Evolutionary conservation across 2,888 invertebrate genomes (phyloP), one percentile per base, ranked within the genome.

Genomic region (Drosophila sordidula): DNA sequence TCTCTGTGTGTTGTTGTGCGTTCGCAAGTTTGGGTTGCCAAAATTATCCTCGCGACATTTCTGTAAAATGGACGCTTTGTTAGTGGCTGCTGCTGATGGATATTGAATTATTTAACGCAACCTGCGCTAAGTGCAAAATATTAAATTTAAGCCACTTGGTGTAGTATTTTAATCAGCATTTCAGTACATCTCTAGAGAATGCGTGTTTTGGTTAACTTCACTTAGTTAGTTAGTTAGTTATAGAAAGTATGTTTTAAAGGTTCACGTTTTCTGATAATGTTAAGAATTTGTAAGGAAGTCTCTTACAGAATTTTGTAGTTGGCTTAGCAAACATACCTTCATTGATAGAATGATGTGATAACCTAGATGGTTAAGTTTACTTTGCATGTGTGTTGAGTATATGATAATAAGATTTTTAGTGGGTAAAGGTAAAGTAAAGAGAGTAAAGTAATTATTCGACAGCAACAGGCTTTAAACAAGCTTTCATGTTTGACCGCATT

Each of bases 11-110:
- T 59, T 38, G 76, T 51, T 51, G 62, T 52, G 55, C 63, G 47
- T 36, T 58, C 11, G 3, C 54, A 74, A 83, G 36, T 77, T 83
- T 71, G 47, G 55, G 47, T 44, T 63, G 63, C 29, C 58, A 59
- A 71, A 52, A 70, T 56, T 45, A 61, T 34, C 18, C 42, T 46
- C 55, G 71, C 61, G 62, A 59, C 68, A 42, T 47, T 58, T 26
- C 36, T 25, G 52, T 47, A 56, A 65, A 68, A 45, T 66, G 62
- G 29, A 22, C 47, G 73, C 36, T 46, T 45, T 32, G 29, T 58
- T 51, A 55, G 34, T 18, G 50, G 22, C 50, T 45, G 42, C 36
- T 36, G 18, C 47, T 58, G 80, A 80, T 76, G 75, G 70, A 70
- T 76, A 70, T 78, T 67, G 70, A 74, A 75, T 54, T 51, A 47